Conservation (phyloP, 2,888 invertebrate genomes). For the Athetis lepigone region DNA sequence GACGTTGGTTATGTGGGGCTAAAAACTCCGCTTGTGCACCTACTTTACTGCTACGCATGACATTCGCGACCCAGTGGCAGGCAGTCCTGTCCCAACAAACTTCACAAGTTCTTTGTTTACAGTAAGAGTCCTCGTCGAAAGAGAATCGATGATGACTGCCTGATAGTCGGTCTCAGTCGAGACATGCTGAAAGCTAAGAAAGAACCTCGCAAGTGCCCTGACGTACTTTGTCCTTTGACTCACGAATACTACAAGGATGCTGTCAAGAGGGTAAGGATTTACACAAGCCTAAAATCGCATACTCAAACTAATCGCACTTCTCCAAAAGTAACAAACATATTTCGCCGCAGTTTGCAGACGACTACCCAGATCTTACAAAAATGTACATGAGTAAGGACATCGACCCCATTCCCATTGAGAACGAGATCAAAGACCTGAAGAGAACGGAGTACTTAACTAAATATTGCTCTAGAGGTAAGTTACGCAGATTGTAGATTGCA, state of each 20-base stretch:
- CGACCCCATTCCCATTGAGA: constrained; percentile 80
- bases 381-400: constrained; percentile 81
- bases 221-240: constrained; percentile 79
- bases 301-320: too few relatives aligned
- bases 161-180: constrained; percentile 81
- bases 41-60: too few relatives aligned
- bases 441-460: constrained; percentile 83
- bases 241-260: constrained; percentile 83
- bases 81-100: neutral
- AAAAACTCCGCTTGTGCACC: too few relatives aligned
- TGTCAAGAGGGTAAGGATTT: constrained; percentile 74
- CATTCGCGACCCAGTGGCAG: too few relatives aligned
- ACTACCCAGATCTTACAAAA: constrained; percentile 78
- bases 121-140: constrained; percentile 83
- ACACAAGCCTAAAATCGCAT: too few relatives aligned
- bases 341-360: constrained; percentile 73
- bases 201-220: constrained; percentile 68
- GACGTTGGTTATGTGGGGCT: too few relatives aligned
- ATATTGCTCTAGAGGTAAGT: constrained; percentile 85
- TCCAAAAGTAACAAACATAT: neutral
- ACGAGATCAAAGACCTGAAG: constrained; percentile 83
- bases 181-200: constrained; percentile 77
- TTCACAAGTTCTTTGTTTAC: constrained; percentile 17
- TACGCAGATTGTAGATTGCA: too few relatives aligned
- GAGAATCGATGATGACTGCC: constrained; percentile 80